Percentiles rank a stretch among this genome's conserved stretches.
phyloP scores from a whole-genome alignment of 2,888 invertebrate genomes.

The Bembecia ichneumoniformis region DNA sequence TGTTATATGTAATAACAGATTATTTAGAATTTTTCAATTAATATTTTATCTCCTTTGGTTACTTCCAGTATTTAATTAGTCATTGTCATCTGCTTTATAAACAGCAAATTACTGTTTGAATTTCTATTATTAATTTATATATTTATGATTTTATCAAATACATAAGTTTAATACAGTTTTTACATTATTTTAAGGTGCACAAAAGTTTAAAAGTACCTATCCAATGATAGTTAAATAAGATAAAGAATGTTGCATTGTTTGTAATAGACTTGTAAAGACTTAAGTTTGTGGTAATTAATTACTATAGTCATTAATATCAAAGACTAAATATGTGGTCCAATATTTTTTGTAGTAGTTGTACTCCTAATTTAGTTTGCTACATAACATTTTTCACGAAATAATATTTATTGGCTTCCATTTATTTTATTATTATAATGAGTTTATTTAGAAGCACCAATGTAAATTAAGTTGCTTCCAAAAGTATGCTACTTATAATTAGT shows the following conservation, averaged over 20 bases:
- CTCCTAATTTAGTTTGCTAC: slow-evolving; percentile 17
- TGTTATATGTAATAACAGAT: slow-evolving; percentile 28
- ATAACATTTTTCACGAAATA: slow-evolving; percentile 20
- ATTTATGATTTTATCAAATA: not conserved
- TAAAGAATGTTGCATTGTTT: not conserved
- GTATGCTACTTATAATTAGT: slow-evolving; percentile 45
- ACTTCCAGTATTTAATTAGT: not conserved
- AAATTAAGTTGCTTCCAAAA: slow-evolving; percentile 57
- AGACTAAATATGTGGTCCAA: slow-evolving; percentile 65
- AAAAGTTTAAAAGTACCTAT: slow-evolving; percentile 6
- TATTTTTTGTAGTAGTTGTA: slow-evolving; percentile 33
- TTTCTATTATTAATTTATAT: not conserved
- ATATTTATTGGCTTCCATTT: slow-evolving; percentile 44
- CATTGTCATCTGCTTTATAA: not conserved
- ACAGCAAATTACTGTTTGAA: not conserved
- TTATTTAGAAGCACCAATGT: slow-evolving; percentile 51
- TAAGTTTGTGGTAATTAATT: slow-evolving; percentile 12
- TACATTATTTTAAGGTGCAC: slow-evolving; percentile 6
- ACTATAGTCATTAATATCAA: slow-evolving; percentile 31
- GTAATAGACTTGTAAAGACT: not conserved
- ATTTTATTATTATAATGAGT: slow-evolving; percentile 33
- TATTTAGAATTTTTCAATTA: slow-evolving; percentile 46
- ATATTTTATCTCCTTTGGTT: no score
- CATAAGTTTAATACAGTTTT: not conserved
- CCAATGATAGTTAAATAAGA: not conserved